phyloP scores from a whole-genome alignment of 2,113 vertebrate species.

The Condylura cristata region DNA sequence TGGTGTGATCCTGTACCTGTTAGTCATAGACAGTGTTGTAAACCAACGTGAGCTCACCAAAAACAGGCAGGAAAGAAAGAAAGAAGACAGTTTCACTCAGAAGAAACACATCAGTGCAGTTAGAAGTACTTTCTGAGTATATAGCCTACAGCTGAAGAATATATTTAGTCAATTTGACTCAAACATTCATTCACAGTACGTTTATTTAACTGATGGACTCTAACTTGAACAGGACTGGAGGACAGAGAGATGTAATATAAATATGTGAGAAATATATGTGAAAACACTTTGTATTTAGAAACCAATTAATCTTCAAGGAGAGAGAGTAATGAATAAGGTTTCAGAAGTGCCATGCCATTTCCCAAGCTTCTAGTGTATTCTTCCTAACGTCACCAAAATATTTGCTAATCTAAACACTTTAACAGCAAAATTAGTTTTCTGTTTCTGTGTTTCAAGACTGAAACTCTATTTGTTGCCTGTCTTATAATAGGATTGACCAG shows the following conservation, averaged over 20 bases:
- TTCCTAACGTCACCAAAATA: background rate
- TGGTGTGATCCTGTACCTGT: too few species aligned
- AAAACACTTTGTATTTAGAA: background rate
- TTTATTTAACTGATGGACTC: background rate
- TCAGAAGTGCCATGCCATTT: background rate
- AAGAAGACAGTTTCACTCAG: background rate
- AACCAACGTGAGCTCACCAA: too few species aligned
- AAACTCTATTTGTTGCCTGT: background rate
- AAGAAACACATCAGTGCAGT: background rate
- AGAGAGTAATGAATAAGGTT: background rate
- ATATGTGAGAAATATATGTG: background rate
- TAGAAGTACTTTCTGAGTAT: background rate
- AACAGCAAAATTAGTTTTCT: background rate
- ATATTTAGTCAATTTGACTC: background rate
- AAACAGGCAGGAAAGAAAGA: too few species aligned
- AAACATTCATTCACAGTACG: background rate
- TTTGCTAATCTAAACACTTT: constrained; percentile 26
- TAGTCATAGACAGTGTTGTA: too few species aligned
- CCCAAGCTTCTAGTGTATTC: background rate
- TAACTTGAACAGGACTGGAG: background rate
- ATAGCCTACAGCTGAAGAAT: background rate
- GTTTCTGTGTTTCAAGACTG: background rate
- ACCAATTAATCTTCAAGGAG: background rate
- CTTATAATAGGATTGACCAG: background rate
- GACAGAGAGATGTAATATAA: background rate